phyloP scores from a whole-genome alignment of 2,797 vertebrate genomes.

The Nasua narica region DNA sequence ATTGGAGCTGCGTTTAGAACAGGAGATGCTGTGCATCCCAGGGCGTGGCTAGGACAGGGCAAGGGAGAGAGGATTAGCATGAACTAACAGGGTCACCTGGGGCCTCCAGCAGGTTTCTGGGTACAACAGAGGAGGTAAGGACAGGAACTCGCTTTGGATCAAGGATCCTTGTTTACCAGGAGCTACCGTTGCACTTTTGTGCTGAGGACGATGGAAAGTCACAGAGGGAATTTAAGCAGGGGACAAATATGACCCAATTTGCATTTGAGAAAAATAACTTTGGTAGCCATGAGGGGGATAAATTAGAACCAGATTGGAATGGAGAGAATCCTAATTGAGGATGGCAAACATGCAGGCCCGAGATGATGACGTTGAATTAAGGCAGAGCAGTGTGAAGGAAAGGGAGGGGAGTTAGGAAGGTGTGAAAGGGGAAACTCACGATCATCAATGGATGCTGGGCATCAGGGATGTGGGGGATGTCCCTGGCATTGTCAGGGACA shows the following conservation, averaged over 20 bases:
- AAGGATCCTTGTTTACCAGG: neutral
- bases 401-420: neutral
- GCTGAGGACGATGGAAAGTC: neutral
- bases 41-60: neutral
- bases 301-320: neutral
- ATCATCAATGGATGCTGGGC: too few relatives aligned
- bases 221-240: slow-evolving; percentile 21
- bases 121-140: neutral
- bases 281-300: neutral
- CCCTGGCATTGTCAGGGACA: too few relatives aligned
- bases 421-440: neutral
- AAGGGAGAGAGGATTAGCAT: neutral
- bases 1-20: neutral
- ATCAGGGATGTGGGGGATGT: too few relatives aligned
- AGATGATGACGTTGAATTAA: neutral
- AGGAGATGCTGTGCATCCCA: neutral
- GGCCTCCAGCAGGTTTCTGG: neutral
- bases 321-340: neutral
- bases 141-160: neutral
- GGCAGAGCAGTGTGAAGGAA: neutral
- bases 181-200: neutral
- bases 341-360: neutral
- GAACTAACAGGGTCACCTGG: neutral
- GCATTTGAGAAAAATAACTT: slow-evolving; percentile 46
- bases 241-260: neutral